Percentiles rank a stretch among this genome's conserved stretches.
These are phyloP conservation scores for Lucilia sericata DNA, from an alignment of 1,140 invertebrate species.

Conservation along the genomic window DNA sequence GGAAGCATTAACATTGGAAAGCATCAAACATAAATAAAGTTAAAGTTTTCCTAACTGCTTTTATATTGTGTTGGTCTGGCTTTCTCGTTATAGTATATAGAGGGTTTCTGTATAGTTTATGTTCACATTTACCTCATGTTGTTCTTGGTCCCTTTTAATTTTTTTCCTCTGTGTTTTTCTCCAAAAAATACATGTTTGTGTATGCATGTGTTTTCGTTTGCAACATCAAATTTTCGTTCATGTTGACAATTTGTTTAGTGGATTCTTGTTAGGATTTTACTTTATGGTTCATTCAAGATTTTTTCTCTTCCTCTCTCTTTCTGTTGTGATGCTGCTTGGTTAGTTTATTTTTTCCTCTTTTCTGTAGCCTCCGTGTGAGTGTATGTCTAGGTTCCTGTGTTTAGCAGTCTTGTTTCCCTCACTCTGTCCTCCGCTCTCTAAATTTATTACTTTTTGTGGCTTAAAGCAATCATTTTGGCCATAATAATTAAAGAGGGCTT, in stretches of 20 bases:
- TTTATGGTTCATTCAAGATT: constrained; percentile 33
- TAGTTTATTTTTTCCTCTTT: neutral
- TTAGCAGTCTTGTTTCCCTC: neutral
- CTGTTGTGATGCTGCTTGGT: neutral
- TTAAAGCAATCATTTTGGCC: constrained; percentile 39
- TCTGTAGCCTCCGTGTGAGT: neutral
- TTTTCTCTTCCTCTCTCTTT: neutral
- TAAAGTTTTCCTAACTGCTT: neutral
- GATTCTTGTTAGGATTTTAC: constrained; percentile 14
- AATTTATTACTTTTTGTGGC: constrained; percentile 40
- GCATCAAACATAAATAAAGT: constrained; percentile 6
- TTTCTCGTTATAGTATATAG: neutral
- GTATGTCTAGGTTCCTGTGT: neutral
- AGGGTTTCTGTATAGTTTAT: neutral
- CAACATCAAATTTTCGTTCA: constrained; percentile 27
- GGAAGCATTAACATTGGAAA: neutral
- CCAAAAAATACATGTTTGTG: neutral
- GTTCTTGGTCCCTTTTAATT: neutral
- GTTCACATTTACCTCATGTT: neutral
- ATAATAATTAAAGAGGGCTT: constrained; percentile 30
- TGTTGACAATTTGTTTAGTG: constrained; percentile 39
- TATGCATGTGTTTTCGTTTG: neutral
- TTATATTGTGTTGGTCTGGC: neutral
- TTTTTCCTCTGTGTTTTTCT: neutral
- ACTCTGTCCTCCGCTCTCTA: neutral